Percentiles rank a stretch among this genome's conserved stretches.
Conservation (phyloP, 2,797 vertebrate genomes). For the Hippocampus kuda region DNA sequence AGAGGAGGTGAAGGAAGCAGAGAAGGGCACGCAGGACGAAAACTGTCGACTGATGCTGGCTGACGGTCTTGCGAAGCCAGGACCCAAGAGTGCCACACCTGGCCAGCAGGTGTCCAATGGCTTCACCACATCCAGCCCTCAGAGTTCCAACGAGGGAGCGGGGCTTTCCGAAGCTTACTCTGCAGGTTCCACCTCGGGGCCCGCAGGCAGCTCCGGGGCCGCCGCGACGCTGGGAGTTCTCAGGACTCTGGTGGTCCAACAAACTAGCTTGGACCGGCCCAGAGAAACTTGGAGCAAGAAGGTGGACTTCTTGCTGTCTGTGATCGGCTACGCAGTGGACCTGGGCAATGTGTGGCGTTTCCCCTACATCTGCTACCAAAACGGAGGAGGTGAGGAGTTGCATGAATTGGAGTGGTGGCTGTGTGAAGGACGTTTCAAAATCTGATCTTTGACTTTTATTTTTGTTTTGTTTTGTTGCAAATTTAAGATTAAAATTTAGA, state of each 20-base stretch:
- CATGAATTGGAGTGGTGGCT: not conserved
- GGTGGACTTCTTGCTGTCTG: conserved; percentile 94
- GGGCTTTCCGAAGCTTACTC: conserved; percentile 39
- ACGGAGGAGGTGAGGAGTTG: conserved; percentile 88
- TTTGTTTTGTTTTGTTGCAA: not conserved
- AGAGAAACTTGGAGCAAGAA: conserved; percentile 97
- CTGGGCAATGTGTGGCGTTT: conserved; percentile 98
- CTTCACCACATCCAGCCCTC: conserved; percentile 74
- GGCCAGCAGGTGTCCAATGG: conserved; percentile 81
- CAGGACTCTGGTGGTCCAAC: conserved; percentile 75
- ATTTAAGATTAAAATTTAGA: not conserved
- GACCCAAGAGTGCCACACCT: conserved; percentile 56
- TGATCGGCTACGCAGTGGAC: conserved; percentile 96
- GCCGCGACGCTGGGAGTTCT: conserved; percentile 52
- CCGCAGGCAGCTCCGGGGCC: conserved; percentile 27
- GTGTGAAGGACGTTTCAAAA: not conserved
- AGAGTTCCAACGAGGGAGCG: conserved; percentile 64
- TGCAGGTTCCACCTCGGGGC: conserved; percentile 21
- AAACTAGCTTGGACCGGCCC: conserved; percentile 73
- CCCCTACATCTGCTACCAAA: conserved; percentile 97
- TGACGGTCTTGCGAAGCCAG: conserved; percentile 55
- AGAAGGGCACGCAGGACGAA: conserved; percentile 56
- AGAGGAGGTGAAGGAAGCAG: conserved; percentile 45
- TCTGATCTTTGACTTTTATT: not conserved
- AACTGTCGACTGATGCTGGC: conserved; percentile 68